Percentiles rank a stretch among this genome's conserved stretches.
Evolutionary conservation across 2,113 vertebrate species (phyloP).

Genomic region (Dipodomys merriami): DNA sequence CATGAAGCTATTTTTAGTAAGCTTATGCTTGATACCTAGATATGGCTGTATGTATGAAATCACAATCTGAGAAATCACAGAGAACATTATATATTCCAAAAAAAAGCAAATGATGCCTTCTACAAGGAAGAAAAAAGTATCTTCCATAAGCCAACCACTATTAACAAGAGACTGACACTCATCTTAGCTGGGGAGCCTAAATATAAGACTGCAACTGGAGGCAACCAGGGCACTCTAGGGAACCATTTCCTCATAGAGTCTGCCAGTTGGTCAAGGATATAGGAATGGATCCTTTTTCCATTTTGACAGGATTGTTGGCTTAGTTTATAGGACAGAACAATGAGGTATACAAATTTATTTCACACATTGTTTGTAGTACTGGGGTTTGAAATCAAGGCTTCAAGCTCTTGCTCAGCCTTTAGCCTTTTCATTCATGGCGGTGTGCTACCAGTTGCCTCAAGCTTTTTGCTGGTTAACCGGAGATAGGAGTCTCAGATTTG

Average conservation of each 20-base stretch:
- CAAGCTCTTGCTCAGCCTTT: no score
- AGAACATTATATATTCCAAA: background rate
- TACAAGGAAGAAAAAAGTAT: background rate
- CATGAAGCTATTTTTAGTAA: background rate
- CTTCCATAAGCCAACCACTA: background rate
- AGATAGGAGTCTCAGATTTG: no score
- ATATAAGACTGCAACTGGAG: background rate
- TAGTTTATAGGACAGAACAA: background rate
- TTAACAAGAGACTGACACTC: background rate
- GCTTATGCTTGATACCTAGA: background rate
- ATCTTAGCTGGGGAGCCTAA: background rate
- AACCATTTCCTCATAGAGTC: background rate
- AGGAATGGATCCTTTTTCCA: background rate
- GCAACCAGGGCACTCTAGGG: background rate
- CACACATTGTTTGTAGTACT: no score
- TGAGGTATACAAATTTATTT: background rate
- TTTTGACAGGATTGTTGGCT: background rate
- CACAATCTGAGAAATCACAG: background rate
- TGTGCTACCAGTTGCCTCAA: no score
- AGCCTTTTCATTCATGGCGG: no score
- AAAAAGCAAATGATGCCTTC: background rate
- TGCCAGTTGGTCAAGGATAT: background rate
- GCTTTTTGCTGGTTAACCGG: no score
- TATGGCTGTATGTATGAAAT: background rate
- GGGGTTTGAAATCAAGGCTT: no score